Percentiles rank a stretch among this genome's conserved stretches.
Conservation (phyloP, 1,140 invertebrate species). For the Aleiodes sp. region DNA sequence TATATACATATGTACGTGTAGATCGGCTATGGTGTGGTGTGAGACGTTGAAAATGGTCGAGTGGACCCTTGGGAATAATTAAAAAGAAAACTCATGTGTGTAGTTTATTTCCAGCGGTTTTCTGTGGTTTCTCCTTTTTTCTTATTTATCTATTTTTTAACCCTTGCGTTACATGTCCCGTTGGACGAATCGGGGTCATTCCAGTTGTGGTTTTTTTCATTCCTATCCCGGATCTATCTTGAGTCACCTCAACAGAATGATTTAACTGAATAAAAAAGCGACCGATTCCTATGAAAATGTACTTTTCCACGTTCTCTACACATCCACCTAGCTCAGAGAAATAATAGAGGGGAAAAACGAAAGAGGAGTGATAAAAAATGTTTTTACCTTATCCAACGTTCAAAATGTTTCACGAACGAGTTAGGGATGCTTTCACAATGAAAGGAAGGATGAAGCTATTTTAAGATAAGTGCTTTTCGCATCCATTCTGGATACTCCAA, state of each 20-base stretch:
- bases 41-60: background rate
- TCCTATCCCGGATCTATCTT: too few relatives aligned
- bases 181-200: background rate
- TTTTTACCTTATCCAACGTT: background rate
- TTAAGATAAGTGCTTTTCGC: slow-evolving; percentile 13
- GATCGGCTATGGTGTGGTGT: too few relatives aligned
- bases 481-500: slow-evolving; percentile 4
- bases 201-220: too few relatives aligned
- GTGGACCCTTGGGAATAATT: slow-evolving; percentile 8
- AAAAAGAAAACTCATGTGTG: slow-evolving; percentile 4
- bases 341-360: too few relatives aligned
- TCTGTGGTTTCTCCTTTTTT: background rate
- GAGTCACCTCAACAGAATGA: too few relatives aligned
- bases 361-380: background rate
- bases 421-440: background rate
- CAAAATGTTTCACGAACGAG: background rate
- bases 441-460: background rate
- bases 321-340: too few relatives aligned
- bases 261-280: too few relatives aligned
- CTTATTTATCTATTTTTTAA: background rate
- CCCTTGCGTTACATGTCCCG: background rate
- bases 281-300: background rate
- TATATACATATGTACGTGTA: too few relatives aligned
- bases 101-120: background rate
- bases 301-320: background rate